Evolutionary conservation across 2,888 invertebrate species (phyloP).

Genomic region (Coelogynopora nodosa): DNA sequence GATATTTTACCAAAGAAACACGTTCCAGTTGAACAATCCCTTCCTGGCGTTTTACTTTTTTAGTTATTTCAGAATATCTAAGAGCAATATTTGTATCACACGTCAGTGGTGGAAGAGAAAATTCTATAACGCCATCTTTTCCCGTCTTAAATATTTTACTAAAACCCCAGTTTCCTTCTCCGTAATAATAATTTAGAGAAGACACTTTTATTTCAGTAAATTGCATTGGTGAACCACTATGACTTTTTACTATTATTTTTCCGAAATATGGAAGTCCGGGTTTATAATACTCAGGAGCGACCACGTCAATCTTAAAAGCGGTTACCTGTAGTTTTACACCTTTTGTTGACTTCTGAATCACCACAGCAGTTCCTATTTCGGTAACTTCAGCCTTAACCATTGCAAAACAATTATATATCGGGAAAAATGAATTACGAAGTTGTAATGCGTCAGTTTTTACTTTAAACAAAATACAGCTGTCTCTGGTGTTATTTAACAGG

Average conservation of each 20-base stretch:
- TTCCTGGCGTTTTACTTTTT: not conserved
- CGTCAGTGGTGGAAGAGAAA: not conserved
- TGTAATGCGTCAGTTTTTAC: not conserved
- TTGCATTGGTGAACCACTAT: not conserved
- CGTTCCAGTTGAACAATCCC: not conserved
- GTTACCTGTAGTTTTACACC: not conserved
- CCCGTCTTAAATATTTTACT: not conserved
- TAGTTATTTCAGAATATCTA: not conserved
- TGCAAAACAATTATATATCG: not conserved
- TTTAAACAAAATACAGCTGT: not conserved
- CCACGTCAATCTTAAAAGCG: not conserved
- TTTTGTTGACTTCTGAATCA: not conserved
- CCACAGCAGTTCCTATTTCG: not conserved
- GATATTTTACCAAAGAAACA: not conserved
- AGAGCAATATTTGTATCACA: not conserved
- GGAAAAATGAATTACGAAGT: not conserved
- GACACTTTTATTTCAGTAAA: not conserved
- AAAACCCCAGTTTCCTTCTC: not conserved
- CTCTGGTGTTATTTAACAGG: not conserved
- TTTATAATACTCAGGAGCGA: not conserved
- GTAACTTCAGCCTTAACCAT: not conserved
- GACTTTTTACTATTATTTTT: not conserved
- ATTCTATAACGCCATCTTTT: not conserved
- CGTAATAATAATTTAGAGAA: not conserved
- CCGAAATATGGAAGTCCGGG: conserved; percentile 17